Evolutionary conservation across 1,140 invertebrate species (phyloP).

Genomic region (Helicoverpa zea): DNA sequence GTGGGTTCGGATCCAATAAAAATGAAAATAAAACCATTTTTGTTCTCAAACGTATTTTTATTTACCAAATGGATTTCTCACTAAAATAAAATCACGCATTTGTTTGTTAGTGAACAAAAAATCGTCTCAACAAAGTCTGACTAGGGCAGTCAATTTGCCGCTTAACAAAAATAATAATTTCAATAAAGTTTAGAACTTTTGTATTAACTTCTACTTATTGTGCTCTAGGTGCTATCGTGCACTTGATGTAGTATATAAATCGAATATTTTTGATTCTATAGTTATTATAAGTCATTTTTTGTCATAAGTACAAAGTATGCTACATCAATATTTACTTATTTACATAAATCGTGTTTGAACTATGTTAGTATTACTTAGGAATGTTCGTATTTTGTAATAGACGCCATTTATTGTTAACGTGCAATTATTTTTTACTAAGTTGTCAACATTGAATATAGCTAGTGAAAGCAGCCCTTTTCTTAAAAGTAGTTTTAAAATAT

Average conservation of each 20-base stretch:
- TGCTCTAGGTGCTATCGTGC: constrained; percentile 47
- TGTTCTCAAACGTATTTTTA: constrained; percentile 65
- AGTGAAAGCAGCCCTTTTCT: constrained; percentile 15
- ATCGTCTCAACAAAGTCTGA: constrained; percentile 63
- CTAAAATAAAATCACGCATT: constrained; percentile 77
- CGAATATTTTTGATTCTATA: constrained; percentile 23
- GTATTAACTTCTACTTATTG: constrained; percentile 41
- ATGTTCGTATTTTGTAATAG: constrained; percentile 12
- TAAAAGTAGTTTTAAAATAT: neutral
- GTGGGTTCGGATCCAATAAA: constrained; percentile 15
- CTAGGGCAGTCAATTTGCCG: constrained; percentile 63
- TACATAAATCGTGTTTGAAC: constrained; percentile 34
- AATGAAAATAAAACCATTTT: constrained; percentile 35
- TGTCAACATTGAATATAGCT: constrained; percentile 23
- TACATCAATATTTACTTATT: constrained; percentile 33
- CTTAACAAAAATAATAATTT: constrained; percentile 44
- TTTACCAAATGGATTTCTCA: constrained; percentile 70
- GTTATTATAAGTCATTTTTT: constrained; percentile 20
- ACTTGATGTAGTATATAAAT: constrained; percentile 23
- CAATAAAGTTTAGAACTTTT: constrained; percentile 39
- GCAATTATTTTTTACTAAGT: neutral
- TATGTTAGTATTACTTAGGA: constrained; percentile 27
- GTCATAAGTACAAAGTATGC: constrained; percentile 43
- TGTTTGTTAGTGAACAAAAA: constrained; percentile 56
- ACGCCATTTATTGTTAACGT: constrained; percentile 5